Percentiles rank a stretch among this genome's conserved stretches.
phyloP scores from a whole-genome alignment of 1,140 invertebrate genomes.

The Cryptotermes secundus region DNA sequence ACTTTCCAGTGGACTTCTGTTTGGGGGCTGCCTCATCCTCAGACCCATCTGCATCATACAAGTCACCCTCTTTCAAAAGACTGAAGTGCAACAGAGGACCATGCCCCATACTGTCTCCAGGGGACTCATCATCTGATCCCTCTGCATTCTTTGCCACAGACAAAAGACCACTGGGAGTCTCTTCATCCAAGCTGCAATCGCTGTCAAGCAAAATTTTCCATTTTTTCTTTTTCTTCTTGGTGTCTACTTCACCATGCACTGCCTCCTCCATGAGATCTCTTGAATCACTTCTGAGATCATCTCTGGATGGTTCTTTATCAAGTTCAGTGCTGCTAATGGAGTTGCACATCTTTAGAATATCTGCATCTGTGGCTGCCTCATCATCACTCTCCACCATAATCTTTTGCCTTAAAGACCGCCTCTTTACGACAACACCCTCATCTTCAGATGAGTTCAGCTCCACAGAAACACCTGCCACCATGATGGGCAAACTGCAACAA shows the following conservation, averaged over 20 bases:
- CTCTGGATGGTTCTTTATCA: not conserved
- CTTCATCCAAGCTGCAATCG: not conserved
- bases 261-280: too few species aligned
- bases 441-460: not conserved
- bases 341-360: not conserved
- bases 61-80: not conserved
- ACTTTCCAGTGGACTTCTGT: not conserved
- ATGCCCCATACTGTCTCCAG: not conserved
- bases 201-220: not conserved
- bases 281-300: too few species aligned
- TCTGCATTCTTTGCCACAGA: not conserved
- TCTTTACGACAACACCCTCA: not conserved
- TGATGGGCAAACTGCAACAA: not conserved
- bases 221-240: not conserved
- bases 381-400: not conserved
- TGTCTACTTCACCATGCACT: too few species aligned
- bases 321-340: not conserved
- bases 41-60: not conserved
- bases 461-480: constrained; percentile 4
- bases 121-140: too few species aligned
- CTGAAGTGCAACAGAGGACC: not conserved
- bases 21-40: not conserved
- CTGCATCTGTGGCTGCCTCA: not conserved
- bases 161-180: not conserved
- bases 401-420: not conserved